Evolutionary conservation across 2,888 invertebrate species (phyloP), one percentile per base, ranked within the genome.

Genomic region (Diarsia rubi): DNA sequence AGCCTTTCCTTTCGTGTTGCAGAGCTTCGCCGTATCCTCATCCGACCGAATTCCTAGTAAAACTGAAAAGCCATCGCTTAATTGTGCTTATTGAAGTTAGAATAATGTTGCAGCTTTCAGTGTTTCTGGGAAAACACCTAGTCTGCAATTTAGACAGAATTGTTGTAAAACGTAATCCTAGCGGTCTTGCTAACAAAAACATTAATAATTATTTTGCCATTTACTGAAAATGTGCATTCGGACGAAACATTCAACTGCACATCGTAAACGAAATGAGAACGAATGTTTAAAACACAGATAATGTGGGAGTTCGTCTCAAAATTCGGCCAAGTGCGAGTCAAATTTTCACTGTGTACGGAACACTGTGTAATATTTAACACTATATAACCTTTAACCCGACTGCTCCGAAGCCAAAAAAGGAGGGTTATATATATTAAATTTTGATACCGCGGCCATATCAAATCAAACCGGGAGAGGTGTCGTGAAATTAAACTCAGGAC

Each of bases 171-270:
- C 42, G 21, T 27, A 31, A 31, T 59, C 3, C 37, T 16, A 37
- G 49, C 2, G 19, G 3, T 44, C 27, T n/a, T 9, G 21, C 21
- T 16, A 42, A 47, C 42, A 0, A 27, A 69, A 69, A 31, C 11
- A 44, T 31, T 49, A 44, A n/a, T 49, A 44, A n/a, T 31, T 27
- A n/a, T 19, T 27, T n/a, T 14, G 11, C n/a, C 2, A 31, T 59
- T 74, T 42, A 59, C 9, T 47, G 37, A 21, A 73, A 73, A 54
- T 21, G 47, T 64, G n/a, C n/a, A 65, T 52, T 44, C 75, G 44
- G 1, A 49, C 8, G 16, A 31, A 3, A 49, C 44, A 59, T 75
- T 65, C 21, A 64, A 59, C 42, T n/a, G 42, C 27, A 21, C 47
- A 24, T 42, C 4, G 2, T 14, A n/a, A 24, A 16, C 27, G 11